phyloP scores from a whole-genome alignment of 2,113 vertebrate genomes.

The Lampris megalopsis region DNA sequence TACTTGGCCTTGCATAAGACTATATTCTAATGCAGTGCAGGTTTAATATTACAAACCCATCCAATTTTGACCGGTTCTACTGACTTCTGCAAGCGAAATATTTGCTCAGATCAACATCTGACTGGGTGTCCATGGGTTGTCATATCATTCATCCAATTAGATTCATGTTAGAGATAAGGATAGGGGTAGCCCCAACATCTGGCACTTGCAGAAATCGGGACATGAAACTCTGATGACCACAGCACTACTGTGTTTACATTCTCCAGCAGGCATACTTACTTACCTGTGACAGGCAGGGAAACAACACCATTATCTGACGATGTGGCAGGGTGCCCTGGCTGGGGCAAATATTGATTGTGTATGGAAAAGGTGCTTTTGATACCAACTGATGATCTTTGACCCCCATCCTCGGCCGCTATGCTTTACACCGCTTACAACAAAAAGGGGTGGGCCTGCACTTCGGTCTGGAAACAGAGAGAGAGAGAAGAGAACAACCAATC shows the following conservation, averaged over 20 bases:
- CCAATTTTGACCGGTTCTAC: too few relatives aligned
- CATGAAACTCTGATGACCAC: neutral
- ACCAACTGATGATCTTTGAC: constrained; percentile 37
- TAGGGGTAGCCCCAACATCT: too few relatives aligned
- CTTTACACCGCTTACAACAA: too few relatives aligned
- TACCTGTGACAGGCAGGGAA: constrained; percentile 14
- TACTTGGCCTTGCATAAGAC: neutral
- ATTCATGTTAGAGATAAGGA: too few relatives aligned
- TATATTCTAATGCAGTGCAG: neutral
- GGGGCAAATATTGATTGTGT: constrained; percentile 52
- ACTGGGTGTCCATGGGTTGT: too few relatives aligned
- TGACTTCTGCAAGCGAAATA: too few relatives aligned
- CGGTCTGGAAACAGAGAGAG: too few relatives aligned
- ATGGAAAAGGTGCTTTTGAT: constrained; percentile 25
- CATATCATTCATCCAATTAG: too few relatives aligned
- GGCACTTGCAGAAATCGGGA: neutral
- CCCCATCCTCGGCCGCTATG: constrained; percentile 5
- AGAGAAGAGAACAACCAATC: too few relatives aligned
- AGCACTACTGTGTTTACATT: constrained; percentile 10
- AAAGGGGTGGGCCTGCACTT: too few relatives aligned
- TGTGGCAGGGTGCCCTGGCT: constrained; percentile 12
- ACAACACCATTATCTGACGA: constrained; percentile 26
- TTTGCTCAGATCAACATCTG: too few relatives aligned
- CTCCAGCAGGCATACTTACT: constrained; percentile 17
- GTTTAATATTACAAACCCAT: neutral